Evolutionary conservation across 2,113 vertebrate genomes (phyloP), one percentile per base, ranked within the genome.

Genomic region (Aleadryas rufinucha): DNA sequence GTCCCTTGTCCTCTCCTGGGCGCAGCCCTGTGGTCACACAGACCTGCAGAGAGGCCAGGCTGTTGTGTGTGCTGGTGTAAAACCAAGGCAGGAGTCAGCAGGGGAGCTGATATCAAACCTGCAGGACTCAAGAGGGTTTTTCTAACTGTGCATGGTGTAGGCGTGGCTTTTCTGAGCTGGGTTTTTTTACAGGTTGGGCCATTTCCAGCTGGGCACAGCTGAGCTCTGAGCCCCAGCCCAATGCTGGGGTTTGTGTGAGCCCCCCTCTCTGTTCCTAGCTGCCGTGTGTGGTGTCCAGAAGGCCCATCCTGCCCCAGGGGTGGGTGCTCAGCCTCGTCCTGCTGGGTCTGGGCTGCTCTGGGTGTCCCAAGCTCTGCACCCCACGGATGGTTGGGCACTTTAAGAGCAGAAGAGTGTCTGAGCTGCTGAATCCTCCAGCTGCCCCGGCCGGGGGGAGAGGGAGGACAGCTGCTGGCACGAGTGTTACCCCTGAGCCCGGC

Each of bases 381-480:
- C 60, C 44, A 11, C 0, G 1, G 18, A 17, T 57, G 39, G 18
- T 6, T 50, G 71, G 86, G 69, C 39, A n/a, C 90, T 95, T 96
- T 83, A 89, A 85, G 79, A 80, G 44, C 53, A 63, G 49, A 61
- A 77, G 50, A 56, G 6, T 28, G 9, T 23, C 35, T 81, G 35
- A 93, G 44, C 80, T 79, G 30, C 41, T 30, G 91, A 76, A 79
- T 78, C 20, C 66, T n/a, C 52, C 96, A 97, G 94, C 94, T 96
- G 94, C 93, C 63, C 2, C 0, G 69, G 76, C 8, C 1, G 0
- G 21, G 68, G 26, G 22, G 23, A 71, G 16, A 59, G n/a, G 31
- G 42, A 76, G 69, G 68, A 91, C 97, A 98, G 97, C 98, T 97
- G 97, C 97, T 76, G 56, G 82, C 71, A 27, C 8, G 50, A 86